Evolutionary conservation across 2,888 invertebrate species (phyloP), one percentile per base, ranked within the genome.

Genomic region (Emmelina monodactyla): DNA sequence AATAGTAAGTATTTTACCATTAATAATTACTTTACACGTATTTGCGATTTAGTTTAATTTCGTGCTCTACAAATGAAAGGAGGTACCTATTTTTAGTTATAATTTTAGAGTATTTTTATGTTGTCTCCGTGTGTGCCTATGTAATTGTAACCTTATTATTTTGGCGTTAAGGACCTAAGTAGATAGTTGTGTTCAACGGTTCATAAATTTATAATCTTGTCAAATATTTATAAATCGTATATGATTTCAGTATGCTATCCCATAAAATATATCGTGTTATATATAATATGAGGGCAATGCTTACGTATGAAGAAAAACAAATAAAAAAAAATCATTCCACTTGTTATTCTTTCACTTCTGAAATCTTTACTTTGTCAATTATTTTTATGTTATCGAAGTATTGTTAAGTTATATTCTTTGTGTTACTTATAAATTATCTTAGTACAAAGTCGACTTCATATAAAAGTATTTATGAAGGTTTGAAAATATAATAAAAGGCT

Each of bases 261-360:
- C n/a, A 51, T 56, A 44, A 49, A 52, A 50, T 51, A 50, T 57
- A 57, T 49, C 47, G 47, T 52, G n/a, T n/a, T n/a, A n/a, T n/a
- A n/a, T n/a, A n/a, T n/a, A n/a, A n/a, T n/a, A n/a, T n/a, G n/a
- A n/a, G n/a, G n/a, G n/a, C n/a, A n/a, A n/a, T n/a, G n/a, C n/a
- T n/a, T n/a, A n/a, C n/a, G n/a, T n/a, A n/a, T n/a, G n/a, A 60
- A 42, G 45, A 52, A 47, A 33, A 51, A 49, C 41, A 42, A 43
- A 43, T 39, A 14, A 39, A 39, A 31, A 36, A 31, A 42, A 49
- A 54, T 55, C 62, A 62, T 67, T 66, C 64, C 75, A 78, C 76
- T 78, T 59, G 75, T 75, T 75, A 69, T 63, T 57, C 53, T 69
- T 67, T 69, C 75, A 75, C 76, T 63, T 57, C 38, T 53, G 50